Evolutionary conservation across 1,140 invertebrate species (phyloP).

Genomic region (Papilio glaucus): DNA sequence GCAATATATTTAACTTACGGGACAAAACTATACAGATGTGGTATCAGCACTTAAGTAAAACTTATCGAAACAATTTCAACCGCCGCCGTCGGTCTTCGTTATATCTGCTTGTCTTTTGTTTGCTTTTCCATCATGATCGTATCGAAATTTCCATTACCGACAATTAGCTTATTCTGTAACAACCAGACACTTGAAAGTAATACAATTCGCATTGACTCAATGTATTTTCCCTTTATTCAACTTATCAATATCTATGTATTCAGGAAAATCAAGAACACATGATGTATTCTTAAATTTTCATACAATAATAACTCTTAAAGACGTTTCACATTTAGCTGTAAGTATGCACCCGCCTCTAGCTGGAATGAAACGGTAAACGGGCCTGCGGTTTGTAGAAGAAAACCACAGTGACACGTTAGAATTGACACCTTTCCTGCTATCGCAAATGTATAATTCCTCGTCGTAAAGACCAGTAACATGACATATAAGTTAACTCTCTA

Average conservation of each 20-base stretch:
- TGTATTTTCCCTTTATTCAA: too few relatives aligned
- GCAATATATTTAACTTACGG: background rate
- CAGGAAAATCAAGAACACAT: too few relatives aligned
- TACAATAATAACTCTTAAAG: background rate
- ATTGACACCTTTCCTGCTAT: conserved; percentile 15
- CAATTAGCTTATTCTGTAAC: too few relatives aligned
- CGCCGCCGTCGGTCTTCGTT: too few relatives aligned
- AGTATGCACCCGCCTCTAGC: background rate
- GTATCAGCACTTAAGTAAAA: too few relatives aligned
- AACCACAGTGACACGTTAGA: conserved; percentile 31
- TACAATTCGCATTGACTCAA: too few relatives aligned
- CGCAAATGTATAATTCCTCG: conserved; percentile 7
- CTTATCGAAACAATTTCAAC: too few relatives aligned
- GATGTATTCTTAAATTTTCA: background rate
- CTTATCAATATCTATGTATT: too few relatives aligned
- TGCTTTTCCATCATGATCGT: too few relatives aligned
- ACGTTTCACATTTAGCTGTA: background rate
- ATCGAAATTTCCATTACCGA: too few relatives aligned
- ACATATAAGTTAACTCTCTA: background rate
- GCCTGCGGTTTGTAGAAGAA: conserved; percentile 30
- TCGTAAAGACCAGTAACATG: background rate
- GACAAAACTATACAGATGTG: background rate
- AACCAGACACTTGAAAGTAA: too few relatives aligned
- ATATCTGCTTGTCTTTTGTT: too few relatives aligned
- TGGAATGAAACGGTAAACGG: conserved; percentile 32